Base-by-base conservation (phyloP, 2,888 invertebrate species). In the Drosophila lacicola region DNA sequence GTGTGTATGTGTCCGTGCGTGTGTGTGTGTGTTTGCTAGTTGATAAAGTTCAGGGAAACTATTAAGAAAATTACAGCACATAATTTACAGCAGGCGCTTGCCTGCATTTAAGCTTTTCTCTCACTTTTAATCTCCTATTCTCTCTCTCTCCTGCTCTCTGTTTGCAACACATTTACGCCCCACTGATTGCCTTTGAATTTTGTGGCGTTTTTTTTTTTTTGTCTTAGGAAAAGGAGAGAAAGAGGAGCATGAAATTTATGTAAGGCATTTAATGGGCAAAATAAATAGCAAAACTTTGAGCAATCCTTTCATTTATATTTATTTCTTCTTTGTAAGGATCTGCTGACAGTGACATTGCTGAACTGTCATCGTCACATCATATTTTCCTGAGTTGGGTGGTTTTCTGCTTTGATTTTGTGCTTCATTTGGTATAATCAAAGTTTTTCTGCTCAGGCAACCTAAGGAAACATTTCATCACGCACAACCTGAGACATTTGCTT, bases 391-490 rank as follows among this genome's bases (percentile, higher is more conserved):
- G 81, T 72, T 66, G 72, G 68, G 78, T 80, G 47, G 62, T 19
- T 47, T 51, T 62, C 36, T 57, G 68, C 89, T 87, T 89, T 89
- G 89, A 89, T 86, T 86, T 89, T 74, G 77, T 82, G 89, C 89
- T 89, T 84, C 86, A 89, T 89, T 86, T 87, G 77, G 72, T 74
- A 73, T 84, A 79, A 84, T 89, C 84, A 86, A 82, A 85, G 78
- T 80, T 87, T 86, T 78, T 54, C 2, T 47, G 44, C 45, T 39
- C 14, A 42, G 41, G 57, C 29, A 68, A 36, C 56, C 51, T 17
- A 66, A 63, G 47, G 47, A 64, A 77, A 60, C 42, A 71, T 62
- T 41, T 64, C 58, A 50, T 45, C 36, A 53, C 51, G 39, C 57
- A 37, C 65, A 71, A 45, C 58, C 57, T 41, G 71, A 55, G 58